Base-by-base conservation (phyloP, 1,140 invertebrate species). In the Ips typographus region DNA sequence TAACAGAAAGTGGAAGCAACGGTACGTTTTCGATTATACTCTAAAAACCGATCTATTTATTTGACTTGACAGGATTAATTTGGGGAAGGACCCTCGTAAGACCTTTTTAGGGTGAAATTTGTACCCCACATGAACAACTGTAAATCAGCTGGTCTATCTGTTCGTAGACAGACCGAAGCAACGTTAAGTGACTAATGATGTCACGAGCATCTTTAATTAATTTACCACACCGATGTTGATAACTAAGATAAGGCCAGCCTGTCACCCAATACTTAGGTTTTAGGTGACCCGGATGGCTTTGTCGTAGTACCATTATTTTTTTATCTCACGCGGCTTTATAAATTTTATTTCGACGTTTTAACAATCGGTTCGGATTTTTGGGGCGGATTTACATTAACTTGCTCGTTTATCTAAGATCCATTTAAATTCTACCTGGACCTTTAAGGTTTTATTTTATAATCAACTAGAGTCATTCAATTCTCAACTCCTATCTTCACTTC, bases 121-220 rank as follows among this genome's bases (percentile, higher is more conserved):
- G 52, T 73, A 74, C 71, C 71, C 71, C 69, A 74, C 72, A 71
- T 73, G 72, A 70, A 75, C 72, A 72, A 58, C 66, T 76, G 75
- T 76, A 76, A 76, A 76, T 76, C 75, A 76, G 70, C 51, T 73
- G 62, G 72, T 72, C 68, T 75, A 75, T 76, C 75, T 75, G 73
- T 75, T 74, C 73, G 75, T 75, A 73, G 71, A 72, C 68, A 73
- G 71, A 68, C 56, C 57, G 72, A 68, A 70, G 68, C 61, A 71
- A 71, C 66, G 68, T 65, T 77, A 77, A 77, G 76, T 77, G 76
- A 77, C 75, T 77, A 77, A 77, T 77, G 75, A 74, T 77, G 76
- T 77, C 76, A 76, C 72, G 73, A 75, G 71, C 68, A 71, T 71
- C 75, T 75, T 76, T 77, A 77, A 77, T 77, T 77, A 77, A 77